These are phyloP conservation scores for Ophioninae sp. DNA, from an alignment of 2,888 invertebrate genomes.

Conservation along the genomic window DNA sequence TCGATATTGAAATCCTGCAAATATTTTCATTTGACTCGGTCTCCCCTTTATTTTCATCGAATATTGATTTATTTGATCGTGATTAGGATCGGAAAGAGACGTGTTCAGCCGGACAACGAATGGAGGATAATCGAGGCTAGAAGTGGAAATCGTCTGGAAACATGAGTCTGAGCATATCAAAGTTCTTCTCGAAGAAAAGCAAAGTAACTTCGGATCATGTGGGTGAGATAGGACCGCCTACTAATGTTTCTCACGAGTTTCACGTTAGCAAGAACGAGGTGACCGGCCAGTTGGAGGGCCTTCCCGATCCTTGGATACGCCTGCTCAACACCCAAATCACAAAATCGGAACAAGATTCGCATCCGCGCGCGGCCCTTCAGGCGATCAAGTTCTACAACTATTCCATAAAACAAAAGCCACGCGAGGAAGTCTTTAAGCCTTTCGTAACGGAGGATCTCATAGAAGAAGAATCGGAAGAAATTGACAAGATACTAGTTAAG, in stretches of 20 bases:
- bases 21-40: neutral
- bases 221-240: conserved; percentile 90
- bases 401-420: conserved; percentile 90
- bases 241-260: conserved; percentile 91
- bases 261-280: conserved; percentile 92
- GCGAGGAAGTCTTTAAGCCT: conserved; percentile 87
- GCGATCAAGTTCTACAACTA: conserved; percentile 95
- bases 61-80: neutral
- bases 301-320: conserved; percentile 91
- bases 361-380: conserved; percentile 94
- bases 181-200: conserved; percentile 78
- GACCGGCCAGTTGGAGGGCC: conserved; percentile 92
- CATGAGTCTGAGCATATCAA: conserved; percentile 79
- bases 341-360: conserved; percentile 92
- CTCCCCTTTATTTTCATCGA: neutral
- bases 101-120: neutral
- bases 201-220: conserved; percentile 78
- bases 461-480: conserved; percentile 91
- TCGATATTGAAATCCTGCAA: neutral
- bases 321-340: conserved; percentile 92
- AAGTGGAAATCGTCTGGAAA: conserved; percentile 56
- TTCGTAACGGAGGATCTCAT: conserved; percentile 91
- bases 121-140: neutral
- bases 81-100: neutral
- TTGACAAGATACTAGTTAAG: conserved; percentile 88